A percentile compares a stretch with the other conserved stretches of the same genome.
Conservation (phyloP, 1,140 invertebrate genomes). For the Cherax quadricarinatus region DNA sequence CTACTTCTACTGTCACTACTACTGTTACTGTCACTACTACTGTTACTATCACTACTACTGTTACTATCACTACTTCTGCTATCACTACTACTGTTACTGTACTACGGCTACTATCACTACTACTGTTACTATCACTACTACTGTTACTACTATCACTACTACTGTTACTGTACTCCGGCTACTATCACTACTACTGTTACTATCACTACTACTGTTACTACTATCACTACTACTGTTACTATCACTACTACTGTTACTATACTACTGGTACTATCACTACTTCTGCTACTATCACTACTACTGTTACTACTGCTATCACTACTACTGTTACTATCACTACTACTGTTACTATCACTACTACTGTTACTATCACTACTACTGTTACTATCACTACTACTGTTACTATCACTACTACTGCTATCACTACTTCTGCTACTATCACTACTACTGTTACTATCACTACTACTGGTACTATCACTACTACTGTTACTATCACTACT, state of each 20-base stretch:
- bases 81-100: not conserved
- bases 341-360: slow-evolving; percentile 11
- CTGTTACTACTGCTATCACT: not conserved
- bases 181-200: too few species aligned
- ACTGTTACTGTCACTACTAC: not conserved
- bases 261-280: not conserved
- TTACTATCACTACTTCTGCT: not conserved
- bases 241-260: not conserved
- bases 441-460: too few species aligned
- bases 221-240: too few species aligned
- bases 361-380: slow-evolving; percentile 5
- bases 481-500: too few species aligned
- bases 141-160: not conserved
- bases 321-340: not conserved
- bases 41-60: not conserved
- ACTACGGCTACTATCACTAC: not conserved
- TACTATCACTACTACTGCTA: not conserved
- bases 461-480: too few species aligned
- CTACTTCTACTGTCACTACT: too few species aligned
- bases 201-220: too few species aligned
- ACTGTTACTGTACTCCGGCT: too few species aligned
- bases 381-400: not conserved
- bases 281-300: not conserved
- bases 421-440: not conserved
- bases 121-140: not conserved